A percentile compares a stretch with the other conserved stretches of the same genome.
phyloP scores from a whole-genome alignment of 2,888 invertebrate species.

The Brenthis ino region DNA sequence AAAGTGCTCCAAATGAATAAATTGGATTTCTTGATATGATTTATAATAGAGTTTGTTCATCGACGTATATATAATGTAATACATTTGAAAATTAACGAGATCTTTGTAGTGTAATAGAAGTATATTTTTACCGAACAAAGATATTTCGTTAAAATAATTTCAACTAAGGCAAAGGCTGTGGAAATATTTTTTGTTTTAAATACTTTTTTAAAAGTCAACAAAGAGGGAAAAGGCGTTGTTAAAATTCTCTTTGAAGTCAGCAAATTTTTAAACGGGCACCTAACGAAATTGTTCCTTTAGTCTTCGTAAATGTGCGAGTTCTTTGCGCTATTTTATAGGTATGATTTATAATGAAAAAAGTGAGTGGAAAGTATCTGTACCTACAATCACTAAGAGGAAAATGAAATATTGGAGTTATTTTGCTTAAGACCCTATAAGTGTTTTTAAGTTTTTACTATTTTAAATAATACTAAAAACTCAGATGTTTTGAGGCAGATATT shows the following conservation, averaged over 20 bases:
- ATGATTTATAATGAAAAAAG: conserved; percentile 30
- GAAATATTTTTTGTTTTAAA: conserved; percentile 53
- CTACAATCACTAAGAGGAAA: not conserved
- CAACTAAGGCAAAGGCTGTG: conserved; percentile 32
- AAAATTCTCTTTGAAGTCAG: conserved; percentile 77
- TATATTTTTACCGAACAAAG: conserved; percentile 27
- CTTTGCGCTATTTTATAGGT: conserved; percentile 61
- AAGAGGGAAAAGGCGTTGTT: conserved; percentile 68
- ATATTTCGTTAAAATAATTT: conserved; percentile 38
- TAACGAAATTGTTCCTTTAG: conserved; percentile 79
- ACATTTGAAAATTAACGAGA: conserved; percentile 33
- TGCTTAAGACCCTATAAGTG: not conserved
- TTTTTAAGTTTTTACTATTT: not conserved
- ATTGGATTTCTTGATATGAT: conserved; percentile 54
- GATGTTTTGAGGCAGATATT: no score
- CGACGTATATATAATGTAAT: conserved; percentile 29
- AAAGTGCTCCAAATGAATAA: conserved; percentile 55
- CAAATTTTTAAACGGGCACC: conserved; percentile 73
- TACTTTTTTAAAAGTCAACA: conserved; percentile 68
- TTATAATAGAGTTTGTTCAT: conserved; percentile 39
- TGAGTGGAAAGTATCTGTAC: conserved; percentile 17
- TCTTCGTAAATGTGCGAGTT: conserved; percentile 71
- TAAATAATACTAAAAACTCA: no score
- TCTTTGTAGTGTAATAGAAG: conserved; percentile 19
- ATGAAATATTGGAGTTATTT: conserved; percentile 3